A percentile compares a stretch with the other conserved stretches of the same genome.
These are phyloP conservation scores for Indri indri DNA, from an alignment of 2,113 vertebrate species.

Conservation along the genomic window DNA sequence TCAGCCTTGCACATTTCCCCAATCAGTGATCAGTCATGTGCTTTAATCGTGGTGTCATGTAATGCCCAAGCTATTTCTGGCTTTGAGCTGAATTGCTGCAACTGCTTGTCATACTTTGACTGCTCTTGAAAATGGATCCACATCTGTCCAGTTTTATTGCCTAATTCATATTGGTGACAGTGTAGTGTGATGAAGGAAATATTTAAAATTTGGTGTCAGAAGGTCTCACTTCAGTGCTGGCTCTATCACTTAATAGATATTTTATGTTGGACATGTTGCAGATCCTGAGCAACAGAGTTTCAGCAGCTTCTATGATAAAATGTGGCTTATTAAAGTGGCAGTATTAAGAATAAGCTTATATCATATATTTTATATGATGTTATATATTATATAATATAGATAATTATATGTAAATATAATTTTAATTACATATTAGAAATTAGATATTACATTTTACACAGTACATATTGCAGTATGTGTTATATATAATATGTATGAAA, in stretches of 20 bases:
- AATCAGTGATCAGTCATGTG: background rate
- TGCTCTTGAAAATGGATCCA: background rate
- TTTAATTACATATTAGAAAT: background rate
- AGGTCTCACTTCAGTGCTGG: background rate
- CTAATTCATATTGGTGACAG: background rate
- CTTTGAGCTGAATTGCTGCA: background rate
- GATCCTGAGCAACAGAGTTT: background rate
- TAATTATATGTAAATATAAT: slow-evolving; percentile 8
- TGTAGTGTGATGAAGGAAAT: background rate
- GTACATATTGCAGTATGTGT: background rate
- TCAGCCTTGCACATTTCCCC: background rate
- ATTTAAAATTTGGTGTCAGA: background rate
- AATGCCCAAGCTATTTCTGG: background rate
- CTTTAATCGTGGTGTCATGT: background rate
- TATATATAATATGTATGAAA: background rate
- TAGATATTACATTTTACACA: background rate
- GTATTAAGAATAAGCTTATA: background rate
- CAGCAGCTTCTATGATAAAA: background rate
- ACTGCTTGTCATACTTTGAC: background rate
- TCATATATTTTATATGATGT: background rate
- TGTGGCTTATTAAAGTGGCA: background rate
- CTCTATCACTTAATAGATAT: background rate
- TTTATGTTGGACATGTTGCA: background rate
- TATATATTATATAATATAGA: background rate
- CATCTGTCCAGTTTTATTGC: background rate